phyloP scores from a whole-genome alignment of 2,888 invertebrate genomes.

The Lasius fuliginosus region DNA sequence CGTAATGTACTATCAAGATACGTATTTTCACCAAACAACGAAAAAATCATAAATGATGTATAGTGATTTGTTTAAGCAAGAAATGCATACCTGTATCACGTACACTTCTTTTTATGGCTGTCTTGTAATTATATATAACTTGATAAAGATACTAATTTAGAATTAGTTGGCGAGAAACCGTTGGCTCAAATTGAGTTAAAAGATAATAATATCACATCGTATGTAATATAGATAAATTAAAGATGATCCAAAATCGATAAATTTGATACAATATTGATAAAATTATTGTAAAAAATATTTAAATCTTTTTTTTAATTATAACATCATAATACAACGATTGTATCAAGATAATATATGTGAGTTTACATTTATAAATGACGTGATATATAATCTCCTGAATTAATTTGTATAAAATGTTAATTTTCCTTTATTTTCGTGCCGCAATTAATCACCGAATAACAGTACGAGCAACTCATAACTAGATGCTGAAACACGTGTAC shows the following conservation, averaged over 20 bases:
- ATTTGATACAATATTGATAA: neutral
- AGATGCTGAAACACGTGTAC: neutral
- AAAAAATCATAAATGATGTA: neutral
- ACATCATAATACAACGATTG: neutral
- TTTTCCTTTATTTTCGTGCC: neutral
- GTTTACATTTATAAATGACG: neutral
- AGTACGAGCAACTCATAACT: neutral
- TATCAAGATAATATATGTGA: neutral
- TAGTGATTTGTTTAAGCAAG: neutral
- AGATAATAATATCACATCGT: neutral
- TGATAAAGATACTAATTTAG: neutral
- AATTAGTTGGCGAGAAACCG: neutral
- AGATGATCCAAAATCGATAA: neutral
- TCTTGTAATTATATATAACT: neutral
- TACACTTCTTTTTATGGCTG: neutral
- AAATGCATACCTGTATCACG: neutral
- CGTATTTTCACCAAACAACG: neutral
- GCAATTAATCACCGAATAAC: slow-evolving; percentile 24
- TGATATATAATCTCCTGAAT: neutral
- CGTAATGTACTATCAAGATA: slow-evolving; percentile 1
- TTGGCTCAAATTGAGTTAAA: neutral
- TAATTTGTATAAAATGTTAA: slow-evolving; percentile 15
- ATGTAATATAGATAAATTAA: neutral
- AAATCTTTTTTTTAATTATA: neutral
- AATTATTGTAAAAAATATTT: neutral